phyloP scores from a whole-genome alignment of 2,888 invertebrate genomes.

The Syrphus vitripennis region DNA sequence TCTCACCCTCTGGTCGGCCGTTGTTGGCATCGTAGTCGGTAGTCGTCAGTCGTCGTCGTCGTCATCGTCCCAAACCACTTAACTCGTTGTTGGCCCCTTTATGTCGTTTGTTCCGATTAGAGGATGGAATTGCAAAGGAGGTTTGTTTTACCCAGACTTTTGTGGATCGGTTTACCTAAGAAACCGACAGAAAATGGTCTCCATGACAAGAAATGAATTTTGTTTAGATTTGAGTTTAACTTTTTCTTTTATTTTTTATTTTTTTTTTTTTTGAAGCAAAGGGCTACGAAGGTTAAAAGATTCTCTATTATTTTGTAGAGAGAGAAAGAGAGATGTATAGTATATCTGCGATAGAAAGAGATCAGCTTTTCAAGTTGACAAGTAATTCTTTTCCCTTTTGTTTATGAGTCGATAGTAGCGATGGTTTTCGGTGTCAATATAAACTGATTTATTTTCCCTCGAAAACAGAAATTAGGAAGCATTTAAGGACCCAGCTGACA shows the following conservation, averaged over 20 bases:
- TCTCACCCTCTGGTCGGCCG: too few species aligned
- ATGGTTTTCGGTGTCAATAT: too few species aligned
- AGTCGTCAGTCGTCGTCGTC: not conserved
- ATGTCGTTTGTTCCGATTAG: conserved; percentile 29
- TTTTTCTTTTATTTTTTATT: not conserved
- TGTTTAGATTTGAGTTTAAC: conserved; percentile 27
- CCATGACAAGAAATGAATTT: conserved; percentile 53
- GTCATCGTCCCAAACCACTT: conserved; percentile 23
- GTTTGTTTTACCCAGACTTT: conserved; percentile 42
- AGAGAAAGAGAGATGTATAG: not conserved
- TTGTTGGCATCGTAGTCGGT: too few species aligned
- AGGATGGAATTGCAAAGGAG: conserved; percentile 17
- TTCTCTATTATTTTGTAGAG: not conserved
- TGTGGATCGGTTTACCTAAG: conserved; percentile 52
- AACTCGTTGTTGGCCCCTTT: conserved; percentile 26
- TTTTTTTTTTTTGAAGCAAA: not conserved
- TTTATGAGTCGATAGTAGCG: too few species aligned
- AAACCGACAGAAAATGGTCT: conserved; percentile 47
- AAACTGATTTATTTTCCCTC: too few species aligned
- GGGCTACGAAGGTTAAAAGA: not conserved
- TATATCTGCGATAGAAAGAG: too few species aligned
- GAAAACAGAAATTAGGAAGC: too few species aligned
- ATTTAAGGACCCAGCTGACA: too few species aligned
- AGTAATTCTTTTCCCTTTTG: not conserved
- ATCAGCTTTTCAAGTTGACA: conserved; percentile 48